A percentile compares a stretch with the other conserved stretches of the same genome.
Evolutionary conservation across 1,140 invertebrate species (phyloP).

Genomic region (Tetragonula clypearis): DNA sequence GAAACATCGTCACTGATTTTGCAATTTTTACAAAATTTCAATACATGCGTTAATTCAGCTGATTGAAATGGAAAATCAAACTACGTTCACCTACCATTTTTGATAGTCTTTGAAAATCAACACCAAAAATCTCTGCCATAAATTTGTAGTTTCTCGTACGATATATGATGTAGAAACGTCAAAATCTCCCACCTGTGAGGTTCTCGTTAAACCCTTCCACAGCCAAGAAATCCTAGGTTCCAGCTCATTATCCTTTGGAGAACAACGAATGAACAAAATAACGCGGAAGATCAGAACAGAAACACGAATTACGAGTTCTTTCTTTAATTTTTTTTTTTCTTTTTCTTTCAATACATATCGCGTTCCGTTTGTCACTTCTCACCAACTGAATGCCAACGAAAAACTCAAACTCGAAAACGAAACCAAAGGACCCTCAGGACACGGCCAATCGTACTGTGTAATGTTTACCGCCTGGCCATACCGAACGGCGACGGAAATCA

Average conservation of each 20-base stretch:
- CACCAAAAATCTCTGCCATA: not conserved
- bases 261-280: slow-evolving; percentile 5
- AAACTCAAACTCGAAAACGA: slow-evolving; percentile 46
- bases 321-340: too few relatives aligned
- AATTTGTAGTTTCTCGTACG: not conserved
- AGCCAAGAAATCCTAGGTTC: slow-evolving; percentile 6
- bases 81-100: not conserved
- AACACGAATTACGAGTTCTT: not conserved
- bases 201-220: not conserved
- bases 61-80: not conserved
- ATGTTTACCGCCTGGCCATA: slow-evolving; percentile 79
- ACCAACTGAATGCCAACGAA: slow-evolving; percentile 27
- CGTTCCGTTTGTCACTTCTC: slow-evolving; percentile 39
- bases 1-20: not conserved
- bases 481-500: slow-evolving; percentile 69
- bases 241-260: not conserved
- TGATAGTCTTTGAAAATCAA: not conserved
- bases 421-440: slow-evolving; percentile 78
- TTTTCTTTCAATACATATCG: slow-evolving; percentile 20
- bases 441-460: slow-evolving; percentile 78
- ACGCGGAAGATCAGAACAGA: not conserved
- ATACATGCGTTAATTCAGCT: not conserved
- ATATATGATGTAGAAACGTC: not conserved
- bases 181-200: slow-evolving; percentile 43
- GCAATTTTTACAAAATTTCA: not conserved